These are phyloP conservation scores for Sepioteuthis lessoniana DNA, from an alignment of 2,888 invertebrate species.

Conservation along the genomic window DNA sequence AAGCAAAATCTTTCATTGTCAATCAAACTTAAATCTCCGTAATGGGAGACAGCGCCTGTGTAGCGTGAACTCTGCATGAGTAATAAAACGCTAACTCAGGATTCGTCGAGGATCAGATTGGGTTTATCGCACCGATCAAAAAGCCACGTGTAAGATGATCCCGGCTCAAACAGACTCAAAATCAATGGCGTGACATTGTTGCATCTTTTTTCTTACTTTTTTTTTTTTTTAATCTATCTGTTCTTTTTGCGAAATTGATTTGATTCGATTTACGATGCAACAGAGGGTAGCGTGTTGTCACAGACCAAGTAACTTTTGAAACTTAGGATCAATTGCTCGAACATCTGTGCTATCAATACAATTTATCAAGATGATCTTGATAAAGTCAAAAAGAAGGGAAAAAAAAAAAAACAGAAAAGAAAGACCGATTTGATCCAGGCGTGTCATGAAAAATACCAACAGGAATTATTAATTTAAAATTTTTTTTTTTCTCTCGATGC, in stretches of 20 bases:
- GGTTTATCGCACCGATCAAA: slow-evolving; percentile 15
- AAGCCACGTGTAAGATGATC: neutral
- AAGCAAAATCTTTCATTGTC: neutral
- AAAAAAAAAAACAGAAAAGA: neutral
- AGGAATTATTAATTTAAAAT: neutral
- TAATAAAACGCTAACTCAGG: neutral
- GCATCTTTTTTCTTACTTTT: neutral
- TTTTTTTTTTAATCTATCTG: neutral
- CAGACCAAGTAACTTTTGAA: slow-evolving; percentile 1
- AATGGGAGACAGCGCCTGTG: neutral
- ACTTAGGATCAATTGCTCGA: slow-evolving; percentile 17
- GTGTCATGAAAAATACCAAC: neutral
- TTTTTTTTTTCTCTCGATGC: neutral
- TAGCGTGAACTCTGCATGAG: neutral
- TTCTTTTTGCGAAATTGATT: neutral
- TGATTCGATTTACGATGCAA: slow-evolving; percentile 18
- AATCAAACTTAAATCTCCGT: neutral
- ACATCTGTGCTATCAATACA: neutral
- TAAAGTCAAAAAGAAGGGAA: neutral
- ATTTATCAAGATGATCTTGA: neutral
- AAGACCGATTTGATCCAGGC: neutral
- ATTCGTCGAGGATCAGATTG: neutral
- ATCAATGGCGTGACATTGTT: neutral
- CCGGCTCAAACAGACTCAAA: neutral
- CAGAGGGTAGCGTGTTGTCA: neutral